Base-by-base conservation (phyloP, 2,888 invertebrate genomes). In the Mythimna loreyi region DNA sequence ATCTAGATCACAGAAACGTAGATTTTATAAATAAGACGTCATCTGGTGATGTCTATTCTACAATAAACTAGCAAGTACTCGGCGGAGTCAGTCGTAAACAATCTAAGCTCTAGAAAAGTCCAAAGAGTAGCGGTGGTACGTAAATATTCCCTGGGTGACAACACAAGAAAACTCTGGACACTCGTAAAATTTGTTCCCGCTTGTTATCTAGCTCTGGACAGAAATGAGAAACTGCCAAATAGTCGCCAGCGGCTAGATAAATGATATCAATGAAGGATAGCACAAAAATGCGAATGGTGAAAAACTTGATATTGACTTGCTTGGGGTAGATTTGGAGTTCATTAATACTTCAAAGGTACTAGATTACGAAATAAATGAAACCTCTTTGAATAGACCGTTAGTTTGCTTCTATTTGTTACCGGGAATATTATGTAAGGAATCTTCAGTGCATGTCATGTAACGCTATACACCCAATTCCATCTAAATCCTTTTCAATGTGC, bases 151-250 rank as follows among this genome's bases (percentile, higher is more conserved):
- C 74, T 63, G 58, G 80, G 74, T 75, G 85, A 85, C 80, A 82
- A 85, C 80, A 82, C 80, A 85, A 36, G 33, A 87, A 86, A 87
- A 86, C 90, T 88, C 80, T 78, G 87, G 81, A 83, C 72, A 85
- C 79, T 92, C 92, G 88, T 94, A 93, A 93, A 93, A 90, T 84
- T 85, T 86, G 59, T 25, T 53, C 67, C 67, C 79, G 85, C 91
- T 90, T 90, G 91, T 93, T 92, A 93, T 91, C 89, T 88, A 78
- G 73, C 61, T 69, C 80, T 77, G 73, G 64, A 81, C 80, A 80
- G 85, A 81, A 86, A 86, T 82, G 85, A 87, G 80, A 86, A 82
- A 86, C 74, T 76, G 78, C 81, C 77, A 78, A 83, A 85, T 84
- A 75, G 75, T 61, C 60, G 63, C 47, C 69, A 45, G 58, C 45